These are phyloP conservation scores for Tympanoctomys barrerae DNA, from an alignment of 2,797 vertebrate genomes.

Conservation along the genomic window DNA sequence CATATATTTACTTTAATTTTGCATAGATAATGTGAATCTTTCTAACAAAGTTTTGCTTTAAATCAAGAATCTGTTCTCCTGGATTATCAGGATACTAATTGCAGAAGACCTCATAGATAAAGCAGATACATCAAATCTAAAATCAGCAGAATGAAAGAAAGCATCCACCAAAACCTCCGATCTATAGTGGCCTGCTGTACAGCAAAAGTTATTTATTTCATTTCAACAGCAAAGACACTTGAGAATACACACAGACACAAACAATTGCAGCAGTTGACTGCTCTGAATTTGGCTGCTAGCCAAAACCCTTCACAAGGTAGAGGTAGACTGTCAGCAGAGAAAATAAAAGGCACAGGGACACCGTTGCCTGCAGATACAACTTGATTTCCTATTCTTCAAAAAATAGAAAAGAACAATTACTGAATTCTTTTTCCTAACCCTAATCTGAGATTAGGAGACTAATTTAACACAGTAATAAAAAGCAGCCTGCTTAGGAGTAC, in stretches of 20 bases:
- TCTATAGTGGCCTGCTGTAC: not conserved
- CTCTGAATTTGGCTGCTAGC: slow-evolving; percentile 45
- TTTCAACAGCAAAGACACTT: slow-evolving; percentile 50
- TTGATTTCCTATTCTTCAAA: slow-evolving; percentile 4
- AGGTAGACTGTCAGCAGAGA: slow-evolving; percentile 54
- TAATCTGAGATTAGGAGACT: not conserved
- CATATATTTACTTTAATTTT: slow-evolving; percentile 15
- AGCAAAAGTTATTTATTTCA: slow-evolving; percentile 49
- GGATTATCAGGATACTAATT: slow-evolving; percentile 5
- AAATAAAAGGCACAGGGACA: slow-evolving; percentile 1
- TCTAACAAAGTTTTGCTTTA: slow-evolving; percentile 59
- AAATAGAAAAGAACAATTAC: not conserved
- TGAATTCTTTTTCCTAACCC: not conserved
- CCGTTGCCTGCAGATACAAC: not conserved
- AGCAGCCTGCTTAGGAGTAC: not conserved
- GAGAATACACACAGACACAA: slow-evolving; percentile 55
- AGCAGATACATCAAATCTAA: not conserved
- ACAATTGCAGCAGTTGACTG: not conserved
- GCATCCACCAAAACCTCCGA: not conserved
- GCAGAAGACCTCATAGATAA: not conserved
- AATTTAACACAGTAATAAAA: slow-evolving; percentile 1
- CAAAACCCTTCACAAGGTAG: slow-evolving; percentile 53
- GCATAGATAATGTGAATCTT: not conserved
- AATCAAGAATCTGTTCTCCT: not conserved
- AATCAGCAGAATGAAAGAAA: not conserved